Base-by-base conservation (phyloP, 2,888 invertebrate genomes). In the Mythimna ferrago region DNA sequence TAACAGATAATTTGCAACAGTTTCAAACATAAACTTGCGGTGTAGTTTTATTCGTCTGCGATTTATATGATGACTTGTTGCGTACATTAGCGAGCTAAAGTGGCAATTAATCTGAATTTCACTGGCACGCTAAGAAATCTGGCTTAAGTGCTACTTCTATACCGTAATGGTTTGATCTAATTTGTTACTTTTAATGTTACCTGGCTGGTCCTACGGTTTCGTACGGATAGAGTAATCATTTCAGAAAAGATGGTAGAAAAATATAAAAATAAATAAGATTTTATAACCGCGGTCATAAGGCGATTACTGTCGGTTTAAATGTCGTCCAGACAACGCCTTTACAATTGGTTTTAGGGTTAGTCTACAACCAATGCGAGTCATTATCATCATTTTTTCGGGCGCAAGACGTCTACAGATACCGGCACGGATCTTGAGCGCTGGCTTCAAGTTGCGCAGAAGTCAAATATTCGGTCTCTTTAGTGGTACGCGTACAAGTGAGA, bases 31-130 rank as follows among this genome's bases (percentile, higher is more conserved):
- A 76, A 73, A 75, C 77, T 35, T 58, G 67, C 57, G 65, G 60
- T 76, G 51, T 54, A 64, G 67, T 74, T 80, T 67, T 44, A 67
- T 74, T 68, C 65, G 41, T 11, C 53, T 16, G 66, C 53, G 71
- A 66, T 79, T 66, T 64, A 68, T 68, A 67, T 64, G 60, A 65
- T 71, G 71, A 61, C 57, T 56, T 67, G 64, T 67, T 70, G 41
- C 60, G 69, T 65, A 79, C 64, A 83, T 79, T 79, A 78, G 57
- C 57, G 35, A 38, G 65, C n/a, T 69, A 19, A 73, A 62, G 76
- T 71, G 60, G 44, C 63, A 77, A 80, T 81, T 82, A 73, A 82
- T 69, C 72, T 80, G 19, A 64, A 61, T 80, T 78, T 89, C 89
- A 21, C 26, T 44, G 63, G 21, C 63, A 67, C 44, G 66, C 21